phyloP scores from a whole-genome alignment of 2,888 invertebrate genomes.

The Hypena proboscidalis region DNA sequence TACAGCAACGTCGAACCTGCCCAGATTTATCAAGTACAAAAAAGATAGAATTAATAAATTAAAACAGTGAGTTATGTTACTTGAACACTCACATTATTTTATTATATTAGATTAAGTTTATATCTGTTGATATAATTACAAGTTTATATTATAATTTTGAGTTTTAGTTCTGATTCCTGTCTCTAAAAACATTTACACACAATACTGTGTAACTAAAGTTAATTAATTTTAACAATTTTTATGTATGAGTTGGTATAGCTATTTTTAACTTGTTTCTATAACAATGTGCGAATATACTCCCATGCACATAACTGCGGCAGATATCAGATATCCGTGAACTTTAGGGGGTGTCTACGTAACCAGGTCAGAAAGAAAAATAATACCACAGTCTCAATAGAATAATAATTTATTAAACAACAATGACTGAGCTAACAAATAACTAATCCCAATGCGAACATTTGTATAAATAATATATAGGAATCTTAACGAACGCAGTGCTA shows the following conservation, averaged over 20 bases:
- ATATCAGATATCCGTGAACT: too few relatives aligned
- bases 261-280: too few relatives aligned
- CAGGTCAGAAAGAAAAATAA: neutral
- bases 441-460: constrained; percentile 48
- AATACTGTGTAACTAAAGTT: too few relatives aligned
- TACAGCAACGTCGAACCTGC: constrained; percentile 89
- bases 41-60: constrained; percentile 69
- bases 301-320: too few relatives aligned
- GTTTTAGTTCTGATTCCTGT: neutral
- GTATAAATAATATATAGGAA: constrained; percentile 55
- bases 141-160: neutral
- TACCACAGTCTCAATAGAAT: constrained; percentile 42
- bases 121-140: constrained; percentile 17
- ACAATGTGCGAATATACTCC: too few relatives aligned
- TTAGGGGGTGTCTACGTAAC: neutral
- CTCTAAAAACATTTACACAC: too few relatives aligned
- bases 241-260: too few relatives aligned
- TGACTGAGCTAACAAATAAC: constrained; percentile 52
- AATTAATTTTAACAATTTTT: too few relatives aligned
- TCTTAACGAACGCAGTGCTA: constrained; percentile 40
- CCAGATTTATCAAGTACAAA: constrained; percentile 90
- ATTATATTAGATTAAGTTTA: constrained; percentile 20
- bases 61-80: constrained; percentile 39
- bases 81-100: constrained; percentile 23
- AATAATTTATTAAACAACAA: constrained; percentile 66